Evolutionary conservation across 92 coral and sea anemone genomes (phyloP).

Genomic region (Bergia puertoricense): DNA sequence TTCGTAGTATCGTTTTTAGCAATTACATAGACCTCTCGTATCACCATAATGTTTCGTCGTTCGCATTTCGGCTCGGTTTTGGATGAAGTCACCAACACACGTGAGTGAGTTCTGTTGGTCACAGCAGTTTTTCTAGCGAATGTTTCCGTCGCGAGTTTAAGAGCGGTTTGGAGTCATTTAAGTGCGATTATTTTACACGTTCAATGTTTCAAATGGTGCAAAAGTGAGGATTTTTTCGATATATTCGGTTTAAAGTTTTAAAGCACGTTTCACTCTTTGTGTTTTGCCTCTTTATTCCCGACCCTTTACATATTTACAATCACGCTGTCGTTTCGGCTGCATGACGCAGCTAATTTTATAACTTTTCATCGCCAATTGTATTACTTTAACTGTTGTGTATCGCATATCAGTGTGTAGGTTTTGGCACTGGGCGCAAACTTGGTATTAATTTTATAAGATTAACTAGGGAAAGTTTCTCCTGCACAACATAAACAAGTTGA

Average conservation of each 20-base stretch:
- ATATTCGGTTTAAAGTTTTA: neutral
- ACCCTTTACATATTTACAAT: neutral
- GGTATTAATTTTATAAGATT: neutral
- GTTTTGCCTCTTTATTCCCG: neutral
- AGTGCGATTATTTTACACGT: neutral
- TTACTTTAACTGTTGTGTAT: neutral
- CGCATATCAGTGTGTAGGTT: neutral
- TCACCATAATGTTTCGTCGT: neutral
- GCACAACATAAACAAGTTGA: neutral
- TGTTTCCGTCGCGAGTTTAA: neutral
- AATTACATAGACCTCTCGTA: neutral
- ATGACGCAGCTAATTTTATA: neutral
- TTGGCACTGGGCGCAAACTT: neutral
- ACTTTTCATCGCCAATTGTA: neutral
- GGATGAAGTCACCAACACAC: neutral
- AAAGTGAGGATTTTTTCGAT: neutral
- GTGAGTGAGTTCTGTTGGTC: neutral
- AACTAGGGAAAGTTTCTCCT: too few relatives aligned
- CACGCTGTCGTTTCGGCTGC: slow-evolving; percentile 4
- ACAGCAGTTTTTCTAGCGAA: slow-evolving; percentile 12
- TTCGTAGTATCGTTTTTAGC: neutral
- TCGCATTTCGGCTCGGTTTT: neutral
- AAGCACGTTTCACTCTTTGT: neutral
- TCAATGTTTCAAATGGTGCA: neutral
- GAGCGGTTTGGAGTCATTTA: neutral